These are phyloP conservation scores for Scomber scombrus DNA, from an alignment of 2,113 vertebrate species.

Conservation along the genomic window DNA sequence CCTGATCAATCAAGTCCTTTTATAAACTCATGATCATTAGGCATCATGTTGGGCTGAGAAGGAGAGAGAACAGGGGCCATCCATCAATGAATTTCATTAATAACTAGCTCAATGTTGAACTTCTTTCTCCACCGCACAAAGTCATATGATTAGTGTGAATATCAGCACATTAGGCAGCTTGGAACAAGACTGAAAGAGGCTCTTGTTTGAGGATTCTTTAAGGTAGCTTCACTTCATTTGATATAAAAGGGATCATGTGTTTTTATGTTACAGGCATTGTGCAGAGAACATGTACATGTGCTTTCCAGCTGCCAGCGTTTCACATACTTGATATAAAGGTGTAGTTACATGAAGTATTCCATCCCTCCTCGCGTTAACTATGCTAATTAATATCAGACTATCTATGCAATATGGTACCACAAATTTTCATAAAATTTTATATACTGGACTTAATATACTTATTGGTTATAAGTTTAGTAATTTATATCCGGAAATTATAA, in stretches of 20 bases:
- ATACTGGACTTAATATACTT: constrained; percentile 99
- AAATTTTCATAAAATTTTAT: constrained; percentile 99
- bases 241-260: constrained; percentile 18
- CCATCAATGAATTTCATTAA: constrained; percentile 84
- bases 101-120: constrained; percentile 71
- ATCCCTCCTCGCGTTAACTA: constrained; percentile 39
- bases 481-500: constrained; percentile 93
- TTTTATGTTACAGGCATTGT: not conserved
- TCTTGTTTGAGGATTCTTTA: constrained; percentile 58
- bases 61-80: constrained; percentile 76
- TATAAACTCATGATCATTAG: constrained; percentile 90
- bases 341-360: constrained; percentile 42
- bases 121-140: constrained; percentile 66
- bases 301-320: constrained; percentile 25
- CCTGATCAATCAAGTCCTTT: constrained; percentile 88
- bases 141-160: constrained; percentile 71
- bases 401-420: constrained; percentile 87
- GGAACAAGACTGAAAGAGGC: constrained; percentile 57
- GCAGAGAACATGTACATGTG: constrained; percentile 3
- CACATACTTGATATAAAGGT: constrained; percentile 42
- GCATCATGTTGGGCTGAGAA: constrained; percentile 81
- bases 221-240: constrained; percentile 41
- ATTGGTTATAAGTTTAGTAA: constrained; percentile 96
- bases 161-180: constrained; percentile 55
- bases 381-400: constrained; percentile 78